Evolutionary conservation across 2,888 invertebrate species (phyloP).

Genomic region (Troides oblongomaculatus): DNA sequence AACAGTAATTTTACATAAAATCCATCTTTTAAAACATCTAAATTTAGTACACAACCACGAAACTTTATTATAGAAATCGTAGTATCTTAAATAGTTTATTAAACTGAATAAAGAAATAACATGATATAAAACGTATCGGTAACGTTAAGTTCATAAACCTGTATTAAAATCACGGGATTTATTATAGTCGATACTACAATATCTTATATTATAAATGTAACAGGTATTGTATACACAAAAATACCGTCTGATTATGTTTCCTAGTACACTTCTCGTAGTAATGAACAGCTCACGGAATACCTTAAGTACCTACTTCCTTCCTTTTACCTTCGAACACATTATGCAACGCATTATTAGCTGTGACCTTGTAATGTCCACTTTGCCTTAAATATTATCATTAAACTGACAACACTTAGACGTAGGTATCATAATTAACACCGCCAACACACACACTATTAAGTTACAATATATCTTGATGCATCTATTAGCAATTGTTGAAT

Average conservation of each 20-base stretch:
- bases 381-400: constrained; percentile 26
- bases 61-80: too few species aligned
- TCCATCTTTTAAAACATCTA: too few species aligned
- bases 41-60: too few species aligned
- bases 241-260: background rate
- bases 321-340: constrained; percentile 17
- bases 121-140: too few species aligned
- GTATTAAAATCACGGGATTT: too few species aligned
- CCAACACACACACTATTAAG: constrained; percentile 22
- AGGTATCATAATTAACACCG: constrained; percentile 27
- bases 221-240: background rate
- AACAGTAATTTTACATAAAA: too few species aligned
- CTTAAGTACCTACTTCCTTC: constrained; percentile 18
- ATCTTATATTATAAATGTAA: background rate
- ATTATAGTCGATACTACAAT: background rate
- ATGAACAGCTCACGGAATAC: constrained; percentile 13
- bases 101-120: too few species aligned
- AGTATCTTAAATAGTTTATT: too few species aligned
- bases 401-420: constrained; percentile 20
- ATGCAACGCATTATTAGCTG: constrained; percentile 9
- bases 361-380: constrained; percentile 16
- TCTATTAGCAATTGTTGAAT: background rate
- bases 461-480: background rate
- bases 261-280: background rate
- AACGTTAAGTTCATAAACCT: background rate